Base-by-base conservation (phyloP, 2,113 vertebrate genomes). In the Hystrix cristata region DNA sequence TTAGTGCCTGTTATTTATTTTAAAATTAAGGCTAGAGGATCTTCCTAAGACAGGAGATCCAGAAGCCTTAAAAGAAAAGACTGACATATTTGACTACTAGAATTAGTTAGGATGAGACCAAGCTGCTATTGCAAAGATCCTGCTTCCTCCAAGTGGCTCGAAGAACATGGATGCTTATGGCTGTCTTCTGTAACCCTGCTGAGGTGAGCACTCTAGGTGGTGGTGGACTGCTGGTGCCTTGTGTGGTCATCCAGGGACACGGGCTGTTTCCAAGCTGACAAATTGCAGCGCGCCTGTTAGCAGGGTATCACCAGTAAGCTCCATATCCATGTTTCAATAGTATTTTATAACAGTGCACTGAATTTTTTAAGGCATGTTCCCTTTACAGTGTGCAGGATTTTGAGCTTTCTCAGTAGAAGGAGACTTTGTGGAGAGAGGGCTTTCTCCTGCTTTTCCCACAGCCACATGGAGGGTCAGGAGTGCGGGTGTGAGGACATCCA, bases 361-460 rank as follows among this genome's bases (percentile, higher is more conserved):
- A 91, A 88, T 80, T 88, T 48, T 43, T 85, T 67, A 19, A 87
- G 53, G 57, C 71, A 43, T 85, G 18, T 85, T 81, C 84, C 51
- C 18, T 71, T 67, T 13, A 65, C 11, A 60, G 29, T 13, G 8
- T 43, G 78, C 5, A 88, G 53, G 62, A 59, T 62, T 14, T 14
- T 13, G 79, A 16, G 10, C 69, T 91, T 93, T 72, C 55, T 94
- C 78, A 69, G 64, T 72, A 74, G 78, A 53, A 57, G 48, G 78
- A 60, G 87, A 38, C 38, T 38, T 38, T 72, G 27, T 90, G 31
- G 80, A 48, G 18, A 76, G 67, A 48, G 43, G 55, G 55, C 10
- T 34, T 83, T 83, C 21, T 82, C 16, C 34, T 87, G 23, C 64
- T 51, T 4, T 80, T 80, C 89, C 72, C 62, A 34, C 25, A n/a